Base-by-base conservation (phyloP, 1,140 invertebrate genomes). In the Hesperophylax magnus region DNA sequence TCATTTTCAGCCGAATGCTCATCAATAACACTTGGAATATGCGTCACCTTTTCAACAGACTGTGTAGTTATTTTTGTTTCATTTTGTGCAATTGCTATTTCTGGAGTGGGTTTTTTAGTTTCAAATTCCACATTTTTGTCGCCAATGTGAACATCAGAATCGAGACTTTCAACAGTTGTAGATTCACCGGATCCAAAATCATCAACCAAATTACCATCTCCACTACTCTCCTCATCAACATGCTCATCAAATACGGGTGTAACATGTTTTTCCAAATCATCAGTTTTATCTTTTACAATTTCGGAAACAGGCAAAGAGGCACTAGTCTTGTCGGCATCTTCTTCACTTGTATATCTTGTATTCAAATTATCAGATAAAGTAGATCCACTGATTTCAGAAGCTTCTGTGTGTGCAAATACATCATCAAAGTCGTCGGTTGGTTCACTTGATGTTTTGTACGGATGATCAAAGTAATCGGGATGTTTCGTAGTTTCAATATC, bases 271-370 rank as follows among this genome's bases (percentile, higher is more conserved):
- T 18, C 58, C 18, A 24, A 61, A 22, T 61, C 18, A 24, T 20
- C 24, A 20, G 58, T 61, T 61, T 22, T 24, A 20, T 61, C 58
- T 14, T 61, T 15, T 17, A 14, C 27, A n/a, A 7, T 39, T 34
- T 27, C 27, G 14, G 22, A 14, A 27, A 27, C 63, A n/a, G 67
- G n/a, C 9, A 31, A 65, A 71, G 34, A 39, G 0, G 17, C 4
- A n/a, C 52, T 31, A 67, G 82, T 22, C 74, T 75, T 76, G 17
- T 80, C 69, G 14, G 22, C n/a, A 56, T 81, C 72, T n/a, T 15
- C 77, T 18, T 69, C 56, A 22, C 54, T 60, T 69, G 79, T 78
- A 53, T 52, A 77, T 81, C 17, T 63, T 39, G 67, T 78, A 39
- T 67, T 58, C 67, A 71, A 53, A 47, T 24, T 18, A 52, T 71